Percentiles rank a stretch among this genome's conserved stretches.
Evolutionary conservation across 2,113 vertebrate genomes (phyloP).

Genomic region (Cryptoleucopteryx plumbea): DNA sequence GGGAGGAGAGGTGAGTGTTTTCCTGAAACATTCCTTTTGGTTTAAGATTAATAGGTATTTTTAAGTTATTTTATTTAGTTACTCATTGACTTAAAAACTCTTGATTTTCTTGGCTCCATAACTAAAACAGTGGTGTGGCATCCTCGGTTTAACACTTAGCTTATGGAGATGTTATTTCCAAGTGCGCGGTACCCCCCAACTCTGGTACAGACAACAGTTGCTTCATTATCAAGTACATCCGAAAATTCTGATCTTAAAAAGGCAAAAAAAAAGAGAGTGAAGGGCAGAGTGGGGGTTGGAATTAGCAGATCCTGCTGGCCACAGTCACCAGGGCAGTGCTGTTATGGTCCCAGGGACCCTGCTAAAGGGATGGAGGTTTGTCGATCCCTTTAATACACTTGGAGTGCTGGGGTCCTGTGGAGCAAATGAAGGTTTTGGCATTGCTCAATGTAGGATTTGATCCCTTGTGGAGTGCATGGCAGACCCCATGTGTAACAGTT

Average conservation of each 20-base stretch:
- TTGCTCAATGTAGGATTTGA: not conserved
- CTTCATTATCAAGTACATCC: not conserved
- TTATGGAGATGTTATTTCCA: not conserved
- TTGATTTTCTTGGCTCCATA: not conserved
- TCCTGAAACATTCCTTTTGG: not conserved
- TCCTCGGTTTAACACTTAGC: not conserved
- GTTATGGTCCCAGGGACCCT: not conserved
- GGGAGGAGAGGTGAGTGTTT: not conserved
- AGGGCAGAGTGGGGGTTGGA: not conserved
- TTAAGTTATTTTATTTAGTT: not conserved
- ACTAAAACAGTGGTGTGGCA: not conserved
- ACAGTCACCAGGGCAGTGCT: not conserved
- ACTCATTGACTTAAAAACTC: not conserved
- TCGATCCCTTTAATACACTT: not conserved
- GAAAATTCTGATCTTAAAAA: not conserved
- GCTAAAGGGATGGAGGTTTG: not conserved
- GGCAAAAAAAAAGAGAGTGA: not conserved
- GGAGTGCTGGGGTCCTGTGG: not conserved
- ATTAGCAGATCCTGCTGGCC: not conserved
- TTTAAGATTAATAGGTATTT: not conserved
- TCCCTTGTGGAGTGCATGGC: not conserved
- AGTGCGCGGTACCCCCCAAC: accelerated
- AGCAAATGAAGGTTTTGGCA: not conserved
- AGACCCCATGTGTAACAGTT: not conserved
- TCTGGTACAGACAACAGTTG: not conserved